Evolutionary conservation across 1,140 invertebrate genomes (phyloP).

Genomic region (Harpegnathos saltator): DNA sequence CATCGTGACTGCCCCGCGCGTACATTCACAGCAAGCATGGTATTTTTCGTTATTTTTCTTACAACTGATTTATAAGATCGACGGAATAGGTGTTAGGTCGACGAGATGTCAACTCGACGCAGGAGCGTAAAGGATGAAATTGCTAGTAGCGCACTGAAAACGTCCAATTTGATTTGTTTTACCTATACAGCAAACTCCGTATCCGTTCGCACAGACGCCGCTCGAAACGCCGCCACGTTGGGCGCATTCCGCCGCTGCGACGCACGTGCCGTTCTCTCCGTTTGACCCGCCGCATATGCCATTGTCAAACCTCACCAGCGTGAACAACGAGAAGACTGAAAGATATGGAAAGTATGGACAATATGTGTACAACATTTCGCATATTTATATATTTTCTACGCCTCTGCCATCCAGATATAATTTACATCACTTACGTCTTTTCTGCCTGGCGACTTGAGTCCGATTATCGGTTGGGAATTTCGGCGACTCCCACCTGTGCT

Average conservation of each 20-base stretch:
- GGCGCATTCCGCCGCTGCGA: slow-evolving; percentile 89
- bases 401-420: too few species aligned
- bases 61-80: too few species aligned
- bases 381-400: too few species aligned
- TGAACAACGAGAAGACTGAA: slow-evolving; percentile 91
- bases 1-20: slow-evolving; percentile 87
- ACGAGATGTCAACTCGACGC: too few species aligned
- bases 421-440: slow-evolving; percentile 57
- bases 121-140: too few species aligned
- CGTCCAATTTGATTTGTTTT: slow-evolving; percentile 66
- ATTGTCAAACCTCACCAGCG: slow-evolving; percentile 91
- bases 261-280: slow-evolving; percentile 92
- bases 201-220: slow-evolving; percentile 92
- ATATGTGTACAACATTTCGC: too few species aligned
- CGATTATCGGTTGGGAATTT: slow-evolving; percentile 17
- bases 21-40: too few species aligned
- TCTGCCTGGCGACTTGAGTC: slow-evolving; percentile 52
- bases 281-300: slow-evolving; percentile 89
- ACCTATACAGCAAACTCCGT: slow-evolving; percentile 92
- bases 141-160: too few species aligned
- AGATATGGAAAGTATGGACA: too few species aligned
- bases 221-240: slow-evolving; percentile 89
- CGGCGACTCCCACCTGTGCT: slow-evolving; percentile 6
- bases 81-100: too few species aligned
- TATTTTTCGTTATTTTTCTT: too few species aligned